phyloP scores from a whole-genome alignment of 2,797 vertebrate genomes.

The Brachyalestes nurse region DNA sequence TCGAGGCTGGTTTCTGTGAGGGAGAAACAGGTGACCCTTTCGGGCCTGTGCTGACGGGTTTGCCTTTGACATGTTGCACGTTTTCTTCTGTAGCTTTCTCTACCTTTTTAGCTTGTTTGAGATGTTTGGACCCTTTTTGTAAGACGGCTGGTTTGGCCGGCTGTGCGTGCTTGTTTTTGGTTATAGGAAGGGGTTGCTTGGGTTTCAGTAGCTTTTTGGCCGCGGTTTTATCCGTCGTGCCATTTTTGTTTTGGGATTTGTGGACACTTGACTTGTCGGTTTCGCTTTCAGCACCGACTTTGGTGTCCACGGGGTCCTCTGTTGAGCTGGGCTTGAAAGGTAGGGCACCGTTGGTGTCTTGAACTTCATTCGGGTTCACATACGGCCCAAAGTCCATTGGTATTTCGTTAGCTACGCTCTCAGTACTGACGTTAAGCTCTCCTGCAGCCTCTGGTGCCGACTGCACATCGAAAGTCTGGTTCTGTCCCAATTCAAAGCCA shows the following conservation, averaged over 20 bases:
- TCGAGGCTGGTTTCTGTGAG: slow-evolving; percentile 75
- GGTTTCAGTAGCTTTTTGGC: slow-evolving; percentile 68
- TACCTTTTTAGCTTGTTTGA: slow-evolving; percentile 67
- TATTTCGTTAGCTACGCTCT: slow-evolving; percentile 56
- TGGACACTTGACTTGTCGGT: slow-evolving; percentile 48
- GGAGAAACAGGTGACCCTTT: slow-evolving; percentile 79
- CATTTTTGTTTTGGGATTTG: slow-evolving; percentile 61
- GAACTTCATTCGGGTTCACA: slow-evolving; percentile 83
- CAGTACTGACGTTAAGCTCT: slow-evolving; percentile 47
- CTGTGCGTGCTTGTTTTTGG: slow-evolving; percentile 69
- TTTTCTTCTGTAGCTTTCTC: slow-evolving; percentile 67
- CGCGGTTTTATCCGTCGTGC: slow-evolving; percentile 56
- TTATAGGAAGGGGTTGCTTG: slow-evolving; percentile 62
- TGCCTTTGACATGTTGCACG: slow-evolving; percentile 69
- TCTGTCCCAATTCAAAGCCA: slow-evolving; percentile 62
- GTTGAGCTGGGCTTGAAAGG: slow-evolving; percentile 35
- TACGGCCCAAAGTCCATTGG: slow-evolving; percentile 75
- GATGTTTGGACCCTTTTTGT: slow-evolving; percentile 65
- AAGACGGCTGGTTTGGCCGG: slow-evolving; percentile 60
- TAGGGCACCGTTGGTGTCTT: slow-evolving; percentile 73
- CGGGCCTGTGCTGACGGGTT: slow-evolving; percentile 66
- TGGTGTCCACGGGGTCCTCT: slow-evolving; percentile 55
- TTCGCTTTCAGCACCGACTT: slow-evolving; percentile 64
- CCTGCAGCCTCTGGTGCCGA: slow-evolving; percentile 55
- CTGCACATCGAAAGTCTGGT: slow-evolving; percentile 54